These are phyloP conservation scores for Rotaria magnacalcarata DNA, from an alignment of 2,888 invertebrate species.

Conservation along the genomic window DNA sequence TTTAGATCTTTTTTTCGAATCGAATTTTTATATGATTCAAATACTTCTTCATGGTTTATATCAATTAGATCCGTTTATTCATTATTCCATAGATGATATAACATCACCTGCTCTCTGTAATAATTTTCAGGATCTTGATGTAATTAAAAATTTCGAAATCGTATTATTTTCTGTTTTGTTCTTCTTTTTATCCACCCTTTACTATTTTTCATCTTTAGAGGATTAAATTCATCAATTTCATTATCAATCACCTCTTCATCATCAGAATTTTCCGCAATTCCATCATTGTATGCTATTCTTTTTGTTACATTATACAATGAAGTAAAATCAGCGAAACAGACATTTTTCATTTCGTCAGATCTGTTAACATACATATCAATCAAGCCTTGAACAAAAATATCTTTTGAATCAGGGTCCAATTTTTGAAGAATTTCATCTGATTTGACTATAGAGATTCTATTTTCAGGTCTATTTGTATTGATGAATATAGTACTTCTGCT, in stretches of 20 bases:
- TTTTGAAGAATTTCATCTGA: conserved; percentile 47
- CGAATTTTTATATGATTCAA: no score
- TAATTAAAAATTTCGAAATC: conserved; percentile 48
- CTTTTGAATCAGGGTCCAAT: conserved; percentile 46
- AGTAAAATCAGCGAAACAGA: conserved; percentile 52
- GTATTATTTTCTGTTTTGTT: conserved; percentile 46
- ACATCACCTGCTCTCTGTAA: conserved; percentile 51
- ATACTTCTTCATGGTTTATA: no score
- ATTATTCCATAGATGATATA: conserved; percentile 52
- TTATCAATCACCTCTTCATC: neutral
- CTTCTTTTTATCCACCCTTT: neutral
- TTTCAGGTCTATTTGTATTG: conserved; percentile 49
- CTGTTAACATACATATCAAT: conserved; percentile 51
- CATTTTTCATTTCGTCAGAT: conserved; percentile 50
- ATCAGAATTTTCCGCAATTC: neutral
- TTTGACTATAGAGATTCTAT: conserved; percentile 51
- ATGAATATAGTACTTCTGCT: conserved; percentile 48
- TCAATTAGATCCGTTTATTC: conserved; percentile 48
- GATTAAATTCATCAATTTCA: neutral
- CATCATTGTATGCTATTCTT: neutral
- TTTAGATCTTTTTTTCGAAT: no score
- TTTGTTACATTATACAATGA: conserved; percentile 34
- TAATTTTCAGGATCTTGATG: conserved; percentile 49
- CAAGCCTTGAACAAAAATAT: no score
- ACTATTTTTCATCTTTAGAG: no score